Conservation (phyloP, 1,140 invertebrate genomes). For the Ylistrum balloti region DNA sequence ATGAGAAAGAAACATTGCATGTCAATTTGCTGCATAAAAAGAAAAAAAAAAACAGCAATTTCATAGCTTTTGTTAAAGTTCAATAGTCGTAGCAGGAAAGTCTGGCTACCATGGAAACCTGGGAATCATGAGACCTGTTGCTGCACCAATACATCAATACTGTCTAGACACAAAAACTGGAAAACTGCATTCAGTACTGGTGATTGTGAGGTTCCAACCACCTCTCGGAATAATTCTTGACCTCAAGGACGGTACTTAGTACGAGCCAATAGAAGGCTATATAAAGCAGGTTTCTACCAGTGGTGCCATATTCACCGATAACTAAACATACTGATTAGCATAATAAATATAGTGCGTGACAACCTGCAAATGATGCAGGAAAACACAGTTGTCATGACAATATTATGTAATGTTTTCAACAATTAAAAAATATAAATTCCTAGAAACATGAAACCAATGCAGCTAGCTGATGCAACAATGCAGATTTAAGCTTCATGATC, state of each 20-base stretch:
- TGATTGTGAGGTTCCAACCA: neutral
- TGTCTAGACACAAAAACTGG: neutral
- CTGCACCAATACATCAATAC: neutral
- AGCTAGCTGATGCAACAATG: neutral
- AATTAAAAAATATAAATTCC: neutral
- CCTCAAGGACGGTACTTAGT: neutral
- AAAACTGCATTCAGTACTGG: too few relatives aligned
- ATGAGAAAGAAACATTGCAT: neutral
- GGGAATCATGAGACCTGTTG: neutral
- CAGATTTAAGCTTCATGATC: neutral
- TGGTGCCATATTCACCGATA: neutral
- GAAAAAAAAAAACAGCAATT: neutral
- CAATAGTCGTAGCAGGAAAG: neutral
- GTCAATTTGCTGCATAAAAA: too few relatives aligned
- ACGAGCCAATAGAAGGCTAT: neutral
- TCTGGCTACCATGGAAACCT: neutral
- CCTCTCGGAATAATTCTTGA: neutral
- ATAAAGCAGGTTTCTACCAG: neutral
- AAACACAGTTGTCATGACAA: neutral
- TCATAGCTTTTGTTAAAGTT: neutral
- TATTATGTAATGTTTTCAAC: neutral
- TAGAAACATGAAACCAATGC: neutral
- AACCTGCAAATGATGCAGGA: neutral
- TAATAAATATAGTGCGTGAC: neutral
- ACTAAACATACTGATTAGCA: neutral